Evolutionary conservation across 2,888 invertebrate species (phyloP).

Genomic region (Polydrusus tereticollis): DNA sequence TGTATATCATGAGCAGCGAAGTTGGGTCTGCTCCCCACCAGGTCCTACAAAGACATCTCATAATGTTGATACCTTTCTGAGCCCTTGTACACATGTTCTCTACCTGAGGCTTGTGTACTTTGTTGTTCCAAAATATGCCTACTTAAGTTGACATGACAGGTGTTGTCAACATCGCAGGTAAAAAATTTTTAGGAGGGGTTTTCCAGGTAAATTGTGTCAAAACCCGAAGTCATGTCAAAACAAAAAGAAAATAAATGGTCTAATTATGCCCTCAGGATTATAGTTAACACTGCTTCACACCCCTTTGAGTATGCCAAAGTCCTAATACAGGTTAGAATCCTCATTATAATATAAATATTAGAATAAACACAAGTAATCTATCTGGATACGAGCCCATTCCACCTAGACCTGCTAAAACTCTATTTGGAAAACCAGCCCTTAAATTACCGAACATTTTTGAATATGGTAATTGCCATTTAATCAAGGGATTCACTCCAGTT

Average conservation of each 20-base stretch:
- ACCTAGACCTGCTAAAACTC: conserved; percentile 81
- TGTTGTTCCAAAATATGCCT: too few species aligned
- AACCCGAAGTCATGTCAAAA: conserved; percentile 59
- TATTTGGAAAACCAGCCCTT: conserved; percentile 85
- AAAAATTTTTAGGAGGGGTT: conserved; percentile 1
- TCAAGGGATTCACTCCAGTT: too few species aligned
- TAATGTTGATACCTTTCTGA: too few species aligned
- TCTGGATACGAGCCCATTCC: conserved; percentile 88
- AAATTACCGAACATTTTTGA: conserved; percentile 91
- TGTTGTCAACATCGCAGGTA: too few species aligned
- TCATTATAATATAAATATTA: background rate
- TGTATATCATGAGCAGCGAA: too few species aligned
- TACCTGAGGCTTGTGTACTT: too few species aligned
- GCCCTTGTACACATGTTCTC: too few species aligned
- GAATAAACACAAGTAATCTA: background rate
- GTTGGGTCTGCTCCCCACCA: too few species aligned
- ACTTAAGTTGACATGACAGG: too few species aligned
- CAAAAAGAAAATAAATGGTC: conserved; percentile 66
- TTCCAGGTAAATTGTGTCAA: conserved; percentile 31
- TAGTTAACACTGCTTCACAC: conserved; percentile 78
- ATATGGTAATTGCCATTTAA: conserved; percentile 78
- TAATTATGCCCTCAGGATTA: conserved; percentile 69
- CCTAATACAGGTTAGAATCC: conserved; percentile 76
- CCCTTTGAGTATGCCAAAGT: conserved; percentile 91
- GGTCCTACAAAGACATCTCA: too few species aligned